Evolutionary conservation across 1,140 invertebrate species (phyloP).

Genomic region (Drosophila nannoptera): DNA sequence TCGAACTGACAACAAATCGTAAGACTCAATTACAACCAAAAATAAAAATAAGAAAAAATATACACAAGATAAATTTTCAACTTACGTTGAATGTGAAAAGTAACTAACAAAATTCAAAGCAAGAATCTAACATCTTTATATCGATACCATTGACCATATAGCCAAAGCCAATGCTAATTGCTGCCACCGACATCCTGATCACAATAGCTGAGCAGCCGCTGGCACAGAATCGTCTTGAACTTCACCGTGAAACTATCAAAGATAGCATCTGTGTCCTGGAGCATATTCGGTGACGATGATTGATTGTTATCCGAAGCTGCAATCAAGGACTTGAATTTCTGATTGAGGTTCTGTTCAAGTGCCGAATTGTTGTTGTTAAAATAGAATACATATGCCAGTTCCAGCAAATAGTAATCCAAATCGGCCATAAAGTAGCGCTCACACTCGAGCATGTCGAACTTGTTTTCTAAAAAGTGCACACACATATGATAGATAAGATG

Average conservation of each 20-base stretch:
- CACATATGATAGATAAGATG: conserved; percentile 77
- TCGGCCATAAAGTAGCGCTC: conserved; percentile 75
- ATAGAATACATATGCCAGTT: conserved; percentile 75
- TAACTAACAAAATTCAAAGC: conserved; percentile 39
- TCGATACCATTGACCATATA: conserved; percentile 20
- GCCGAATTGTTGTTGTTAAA: conserved; percentile 78
- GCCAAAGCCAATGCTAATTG: conserved; percentile 56
- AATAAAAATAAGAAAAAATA: conserved; percentile 27
- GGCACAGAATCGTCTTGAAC: conserved; percentile 78
- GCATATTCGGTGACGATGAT: conserved; percentile 11
- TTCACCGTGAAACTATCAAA: conserved; percentile 76
- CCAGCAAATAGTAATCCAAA: conserved; percentile 77
- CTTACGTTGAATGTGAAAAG: conserved; percentile 32
- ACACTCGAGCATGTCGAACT: conserved; percentile 70
- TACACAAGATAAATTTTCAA: conserved; percentile 41
- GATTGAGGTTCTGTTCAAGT: conserved; percentile 73
- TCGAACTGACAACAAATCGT: conserved; percentile 42
- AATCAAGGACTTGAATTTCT: conserved; percentile 75
- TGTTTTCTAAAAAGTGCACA: conserved; percentile 68
- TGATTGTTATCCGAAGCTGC: conserved; percentile 56
- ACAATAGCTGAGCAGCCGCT: conserved; percentile 75
- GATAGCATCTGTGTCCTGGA: conserved; percentile 74
- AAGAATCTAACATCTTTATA: conserved; percentile 38
- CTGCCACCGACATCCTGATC: conserved; percentile 47
- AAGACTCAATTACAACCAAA: conserved; percentile 28